Evolutionary conservation across 1,140 invertebrate species (phyloP), one percentile per base, ranked within the genome.

Genomic region (Scaptomyza montana): DNA sequence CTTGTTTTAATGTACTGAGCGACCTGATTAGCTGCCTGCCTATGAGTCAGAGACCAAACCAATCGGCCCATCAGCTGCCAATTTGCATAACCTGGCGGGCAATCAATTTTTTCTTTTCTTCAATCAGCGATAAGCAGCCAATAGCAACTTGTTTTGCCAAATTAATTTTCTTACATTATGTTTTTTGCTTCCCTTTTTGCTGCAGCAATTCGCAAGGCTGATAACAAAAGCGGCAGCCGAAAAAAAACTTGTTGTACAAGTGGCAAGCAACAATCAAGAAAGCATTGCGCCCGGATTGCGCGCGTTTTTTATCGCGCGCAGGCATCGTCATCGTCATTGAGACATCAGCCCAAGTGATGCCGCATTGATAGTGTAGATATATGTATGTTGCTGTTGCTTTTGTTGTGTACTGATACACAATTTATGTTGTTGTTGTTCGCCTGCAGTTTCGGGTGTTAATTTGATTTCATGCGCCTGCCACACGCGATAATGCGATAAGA

Each of bases 161-260:
- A 76, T 89, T 79, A 86, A 86, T 86, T 86, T 82, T 82, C 84
- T 25, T 73, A 53, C 84, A 68, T 78, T 54, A 86, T 81, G 81
- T 86, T 74, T 86, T 72, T 25, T 66, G 36, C 56, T 12, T 51
- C 16, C 53, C 54, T 53, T 63, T 70, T 60, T 59, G 21, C 57
- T 12, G 62, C 53, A 49, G 41, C 78, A 82, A 76, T 65, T 80
- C 71, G 77, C 73, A 64, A 75, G 49, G 45, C 45, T 74, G 78
- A 85, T 81, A 82, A 82, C 50, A 61, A 49, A 63, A 67, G 49
- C 57, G n/a, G 62, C 46, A 63, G 25, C 43, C 39, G 5, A 43
- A 60, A 68, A 61, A 49, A 49, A 81, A 81, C 80, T 79, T 77
- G 80, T 84, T 84, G 80, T 66, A 67, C 60, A 65, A 54, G 70